Evolutionary conservation across 2,113 vertebrate genomes (phyloP).

Genomic region (Atrichornis clamosus): DNA sequence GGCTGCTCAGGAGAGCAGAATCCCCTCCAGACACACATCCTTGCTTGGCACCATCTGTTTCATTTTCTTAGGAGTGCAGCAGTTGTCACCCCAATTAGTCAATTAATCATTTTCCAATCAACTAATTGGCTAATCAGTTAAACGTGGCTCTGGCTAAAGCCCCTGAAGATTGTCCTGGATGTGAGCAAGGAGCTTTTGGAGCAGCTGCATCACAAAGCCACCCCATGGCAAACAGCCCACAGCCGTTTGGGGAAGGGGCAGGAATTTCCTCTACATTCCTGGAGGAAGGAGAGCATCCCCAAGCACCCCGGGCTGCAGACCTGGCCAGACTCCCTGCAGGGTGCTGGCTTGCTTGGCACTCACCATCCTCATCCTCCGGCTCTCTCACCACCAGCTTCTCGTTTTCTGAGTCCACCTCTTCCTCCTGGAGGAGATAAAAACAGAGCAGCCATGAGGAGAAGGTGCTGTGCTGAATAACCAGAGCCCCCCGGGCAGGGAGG

Average conservation of each 20-base stretch:
- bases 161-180: background rate
- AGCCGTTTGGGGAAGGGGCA: background rate
- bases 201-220: background rate
- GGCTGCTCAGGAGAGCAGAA: background rate
- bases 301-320: background rate
- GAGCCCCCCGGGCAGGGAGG: background rate
- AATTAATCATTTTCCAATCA: conserved; percentile 59
- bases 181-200: background rate
- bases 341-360: background rate
- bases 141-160: conserved; percentile 26
- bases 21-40: background rate
- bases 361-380: conserved; percentile 62
- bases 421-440: conserved; percentile 51
- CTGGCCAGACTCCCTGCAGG: background rate
- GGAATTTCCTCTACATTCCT: background rate
- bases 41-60: background rate
- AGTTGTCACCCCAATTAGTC: conserved; percentile 26
- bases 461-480: background rate
- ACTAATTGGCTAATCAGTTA: conserved; percentile 62
- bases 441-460: background rate
- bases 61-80: background rate
- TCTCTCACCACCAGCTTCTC: conserved; percentile 65
- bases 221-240: background rate
- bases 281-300: background rate
- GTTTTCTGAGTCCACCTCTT: conserved; percentile 56